These are phyloP conservation scores for Sipunculus nudus DNA, from an alignment of 2,888 invertebrate species.

Conservation along the genomic window DNA sequence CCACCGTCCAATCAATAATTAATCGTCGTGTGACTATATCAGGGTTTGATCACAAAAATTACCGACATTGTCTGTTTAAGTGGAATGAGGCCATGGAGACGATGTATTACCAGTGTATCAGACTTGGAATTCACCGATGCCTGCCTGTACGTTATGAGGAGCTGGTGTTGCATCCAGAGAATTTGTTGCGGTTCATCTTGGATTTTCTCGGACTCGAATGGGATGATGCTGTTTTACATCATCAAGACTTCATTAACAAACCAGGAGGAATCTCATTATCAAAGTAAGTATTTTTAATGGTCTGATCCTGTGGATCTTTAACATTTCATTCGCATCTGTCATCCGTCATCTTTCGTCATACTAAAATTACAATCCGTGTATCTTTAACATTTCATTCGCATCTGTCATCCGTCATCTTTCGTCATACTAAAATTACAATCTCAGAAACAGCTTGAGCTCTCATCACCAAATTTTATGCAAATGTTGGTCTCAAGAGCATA, in stretches of 20 bases:
- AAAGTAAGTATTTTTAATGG: conserved; percentile 75
- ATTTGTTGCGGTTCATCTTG: conserved; percentile 85
- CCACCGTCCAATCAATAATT: conserved; percentile 98
- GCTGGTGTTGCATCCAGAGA: conserved; percentile 90
- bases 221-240: conserved; percentile 95
- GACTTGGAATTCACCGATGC: conserved; percentile 72
- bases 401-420: too few relatives aligned
- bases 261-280: conserved; percentile 93
- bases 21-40: conserved; percentile 89
- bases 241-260: conserved; percentile 96
- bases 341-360: too few relatives aligned
- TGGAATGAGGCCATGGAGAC: conserved; percentile 96
- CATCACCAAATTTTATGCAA: too few relatives aligned
- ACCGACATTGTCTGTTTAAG: conserved; percentile 89
- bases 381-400: too few relatives aligned
- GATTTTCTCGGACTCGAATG: conserved; percentile 91
- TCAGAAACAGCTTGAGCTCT: too few relatives aligned
- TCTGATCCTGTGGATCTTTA: too few relatives aligned
- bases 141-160: conserved; percentile 96
- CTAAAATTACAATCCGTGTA: too few relatives aligned
- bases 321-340: too few relatives aligned
- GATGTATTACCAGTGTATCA: conserved; percentile 74
- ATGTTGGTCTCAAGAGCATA: too few relatives aligned
- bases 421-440: too few relatives aligned
- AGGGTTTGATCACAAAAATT: conserved; percentile 94